Conservation (phyloP, 2,113 vertebrate species). For the Eonycteris spelaea region DNA sequence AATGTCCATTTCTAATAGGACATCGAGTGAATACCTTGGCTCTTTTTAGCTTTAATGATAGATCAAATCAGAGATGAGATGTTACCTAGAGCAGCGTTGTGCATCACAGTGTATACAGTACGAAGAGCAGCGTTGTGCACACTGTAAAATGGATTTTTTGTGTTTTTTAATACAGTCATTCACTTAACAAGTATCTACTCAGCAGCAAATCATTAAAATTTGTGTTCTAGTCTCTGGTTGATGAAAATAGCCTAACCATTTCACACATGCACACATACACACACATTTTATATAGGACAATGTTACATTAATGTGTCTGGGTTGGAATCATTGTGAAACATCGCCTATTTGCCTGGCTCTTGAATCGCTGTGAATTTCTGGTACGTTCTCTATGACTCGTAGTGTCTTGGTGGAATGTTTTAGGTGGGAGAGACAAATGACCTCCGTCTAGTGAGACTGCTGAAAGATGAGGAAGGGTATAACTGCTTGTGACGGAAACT, state of each 20-base stretch:
- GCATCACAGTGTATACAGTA: too few relatives aligned
- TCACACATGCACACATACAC: background rate
- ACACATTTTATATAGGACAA: background rate
- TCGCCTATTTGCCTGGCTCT: background rate
- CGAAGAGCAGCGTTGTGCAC: background rate
- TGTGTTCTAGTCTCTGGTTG: background rate
- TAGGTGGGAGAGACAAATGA: background rate
- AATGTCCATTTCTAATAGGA: background rate
- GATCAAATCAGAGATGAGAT: background rate
- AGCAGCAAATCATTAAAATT: background rate
- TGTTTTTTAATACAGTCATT: background rate
- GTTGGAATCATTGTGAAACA: background rate
- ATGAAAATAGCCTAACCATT: background rate
- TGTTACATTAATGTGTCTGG: background rate
- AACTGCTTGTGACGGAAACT: background rate
- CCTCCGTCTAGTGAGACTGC: background rate
- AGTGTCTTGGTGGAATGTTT: background rate
- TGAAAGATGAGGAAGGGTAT: background rate
- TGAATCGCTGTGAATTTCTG: background rate
- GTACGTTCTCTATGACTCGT: background rate
- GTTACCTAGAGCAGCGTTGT: background rate
- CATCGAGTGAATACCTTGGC: background rate
- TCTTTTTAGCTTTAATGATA: background rate
- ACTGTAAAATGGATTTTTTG: background rate
- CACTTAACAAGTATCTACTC: background rate